These are phyloP conservation scores for Allophyes oxyacanthae DNA, from an alignment of 2,888 invertebrate genomes.

Conservation along the genomic window DNA sequence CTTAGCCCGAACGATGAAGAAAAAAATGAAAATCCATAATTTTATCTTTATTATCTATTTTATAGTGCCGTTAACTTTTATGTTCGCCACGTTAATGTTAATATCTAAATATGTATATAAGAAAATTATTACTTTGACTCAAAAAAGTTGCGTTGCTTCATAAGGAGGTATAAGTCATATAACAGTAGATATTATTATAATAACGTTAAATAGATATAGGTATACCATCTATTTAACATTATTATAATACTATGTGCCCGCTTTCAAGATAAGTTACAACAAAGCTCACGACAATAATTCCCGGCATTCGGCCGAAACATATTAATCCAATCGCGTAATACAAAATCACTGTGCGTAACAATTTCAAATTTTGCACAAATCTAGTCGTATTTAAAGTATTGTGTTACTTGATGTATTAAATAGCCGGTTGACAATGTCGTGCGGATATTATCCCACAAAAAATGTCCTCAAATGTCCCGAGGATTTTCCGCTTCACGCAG, in stretches of 20 bases:
- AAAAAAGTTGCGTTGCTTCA: no score
- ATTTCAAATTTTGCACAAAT: conserved; percentile 89
- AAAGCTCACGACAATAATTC: conserved; percentile 36
- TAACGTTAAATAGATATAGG: conserved; percentile 20
- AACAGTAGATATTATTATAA: no score
- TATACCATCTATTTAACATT: conserved; percentile 41
- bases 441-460: conserved; percentile 89
- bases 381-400: conserved; percentile 88
- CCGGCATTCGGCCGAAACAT: conserved; percentile 57
- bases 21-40: conserved; percentile 53
- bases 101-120: conserved; percentile 22
- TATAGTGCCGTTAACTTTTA: conserved; percentile 41
- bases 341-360: conserved; percentile 82
- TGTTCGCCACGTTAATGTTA: conserved; percentile 29
- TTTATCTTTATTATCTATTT: conserved; percentile 40
- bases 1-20: conserved; percentile 23
- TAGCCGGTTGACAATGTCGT: conserved; percentile 88
- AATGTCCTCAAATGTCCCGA: conserved; percentile 88
- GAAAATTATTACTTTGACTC: conserved; percentile 16
- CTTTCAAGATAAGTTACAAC: conserved; percentile 20
- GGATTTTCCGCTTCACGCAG: conserved; percentile 90
- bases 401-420: conserved; percentile 88
- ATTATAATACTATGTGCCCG: conserved; percentile 37
- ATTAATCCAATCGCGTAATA: conserved; percentile 85
- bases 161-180: no score